Evolutionary conservation across 64 coral and sea anemone genomes (phyloP).

Genomic region (Actinia equina): DNA sequence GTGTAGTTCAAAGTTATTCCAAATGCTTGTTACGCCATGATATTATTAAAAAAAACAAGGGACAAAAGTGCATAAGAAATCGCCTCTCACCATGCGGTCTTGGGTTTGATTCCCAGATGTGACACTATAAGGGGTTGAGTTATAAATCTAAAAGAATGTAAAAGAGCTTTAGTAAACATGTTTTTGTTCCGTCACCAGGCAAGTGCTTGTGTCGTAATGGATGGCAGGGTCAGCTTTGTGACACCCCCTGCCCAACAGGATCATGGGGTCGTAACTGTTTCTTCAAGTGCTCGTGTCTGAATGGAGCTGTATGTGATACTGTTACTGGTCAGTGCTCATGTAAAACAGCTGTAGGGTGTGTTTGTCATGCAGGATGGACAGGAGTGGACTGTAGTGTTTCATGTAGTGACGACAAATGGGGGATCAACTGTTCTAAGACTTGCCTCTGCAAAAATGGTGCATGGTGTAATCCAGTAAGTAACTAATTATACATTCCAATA

Average conservation of each 20-base stretch:
- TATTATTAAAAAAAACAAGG: too few species aligned
- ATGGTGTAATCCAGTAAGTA: constrained; percentile 62
- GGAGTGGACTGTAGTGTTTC: constrained; percentile 43
- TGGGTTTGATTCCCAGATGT: too few species aligned
- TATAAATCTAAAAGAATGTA: too few species aligned
- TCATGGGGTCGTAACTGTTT: constrained; percentile 75
- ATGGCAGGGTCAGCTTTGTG: constrained; percentile 50
- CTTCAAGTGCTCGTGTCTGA: constrained; percentile 44
- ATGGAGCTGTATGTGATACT: constrained; percentile 66
- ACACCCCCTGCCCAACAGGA: constrained; percentile 46
- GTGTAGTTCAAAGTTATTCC: too few species aligned
- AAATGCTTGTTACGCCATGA: too few species aligned
- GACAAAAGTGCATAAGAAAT: too few species aligned
- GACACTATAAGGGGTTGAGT: too few species aligned
- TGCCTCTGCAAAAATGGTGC: constrained; percentile 49
- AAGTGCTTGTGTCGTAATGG: constrained; percentile 52
- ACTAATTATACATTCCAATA: background rate
- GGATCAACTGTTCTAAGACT: constrained; percentile 37
- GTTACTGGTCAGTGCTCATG: constrained; percentile 61
- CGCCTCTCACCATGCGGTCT: too few species aligned
- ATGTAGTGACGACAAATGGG: constrained; percentile 52
- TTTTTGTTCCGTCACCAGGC: constrained; percentile 21
- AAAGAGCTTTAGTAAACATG: too few species aligned
- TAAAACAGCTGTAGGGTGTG: constrained; percentile 21
- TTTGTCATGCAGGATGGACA: constrained; percentile 58